phyloP scores from a whole-genome alignment of 2,888 invertebrate genomes.

The Aspidiotus destructor region DNA sequence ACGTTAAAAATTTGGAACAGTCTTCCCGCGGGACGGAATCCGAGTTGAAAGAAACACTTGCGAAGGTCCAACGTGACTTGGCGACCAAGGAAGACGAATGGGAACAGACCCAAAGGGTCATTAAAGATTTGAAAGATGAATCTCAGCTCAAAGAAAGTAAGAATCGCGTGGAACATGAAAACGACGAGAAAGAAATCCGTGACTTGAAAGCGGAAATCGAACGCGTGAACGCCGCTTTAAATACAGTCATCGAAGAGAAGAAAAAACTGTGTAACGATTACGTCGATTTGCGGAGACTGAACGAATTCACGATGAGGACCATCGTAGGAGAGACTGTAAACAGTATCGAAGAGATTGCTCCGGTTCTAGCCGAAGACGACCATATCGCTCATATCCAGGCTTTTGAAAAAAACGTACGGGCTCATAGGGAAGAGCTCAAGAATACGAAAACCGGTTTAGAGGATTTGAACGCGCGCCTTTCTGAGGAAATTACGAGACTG shows the following conservation, averaged over 20 bases:
- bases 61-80: conserved; percentile 5
- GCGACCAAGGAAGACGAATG: not conserved
- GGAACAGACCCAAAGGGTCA: not conserved
- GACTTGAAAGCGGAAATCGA: not conserved
- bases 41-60: not conserved
- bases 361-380: not conserved
- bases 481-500: not conserved
- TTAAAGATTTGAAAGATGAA: not conserved
- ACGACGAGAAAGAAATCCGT: conserved; percentile 7
- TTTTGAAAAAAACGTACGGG: not conserved
- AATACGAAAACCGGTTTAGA: not conserved
- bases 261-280: conserved; percentile 3
- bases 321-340: not conserved
- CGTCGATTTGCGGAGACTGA: conserved; percentile 11
- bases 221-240: not conserved
- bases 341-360: not conserved
- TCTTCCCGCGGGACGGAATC: not conserved
- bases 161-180: not conserved
- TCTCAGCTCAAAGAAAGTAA: conserved; percentile 8
- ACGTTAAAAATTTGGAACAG: conserved; percentile 39
- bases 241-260: conserved; percentile 4
- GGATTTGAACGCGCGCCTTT: too few species aligned
- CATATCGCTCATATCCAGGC: not conserved
- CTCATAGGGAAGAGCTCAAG: not conserved
- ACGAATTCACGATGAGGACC: conserved; percentile 1